Evolutionary conservation across 2,888 invertebrate species (phyloP), one percentile per base, ranked within the genome.

Genomic region (Sicus ferrugineus): DNA sequence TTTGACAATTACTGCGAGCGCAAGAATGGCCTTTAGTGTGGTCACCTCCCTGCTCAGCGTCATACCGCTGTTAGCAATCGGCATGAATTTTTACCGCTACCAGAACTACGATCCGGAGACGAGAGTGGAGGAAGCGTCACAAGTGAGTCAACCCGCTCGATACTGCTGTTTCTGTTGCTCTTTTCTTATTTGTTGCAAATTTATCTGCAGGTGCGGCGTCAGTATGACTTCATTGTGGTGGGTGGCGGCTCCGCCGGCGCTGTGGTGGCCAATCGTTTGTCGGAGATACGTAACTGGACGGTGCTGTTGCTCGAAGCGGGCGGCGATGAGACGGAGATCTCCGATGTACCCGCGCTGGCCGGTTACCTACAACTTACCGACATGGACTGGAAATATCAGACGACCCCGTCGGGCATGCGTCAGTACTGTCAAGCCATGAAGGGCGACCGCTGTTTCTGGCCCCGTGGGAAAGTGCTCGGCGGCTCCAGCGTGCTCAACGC

Each of bases 341-440:
- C 94, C 4, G 95, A 96, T 85, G 91, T 95, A 68, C 96, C 95
- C 2, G 91, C 94, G 0, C 84, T 96, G 72, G 93, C 93, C 26
- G 93, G 92, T 16, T 96, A 94, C 83, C 89, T 91, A 28, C 95
- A 96, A 81, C 89, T 94, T 71, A 92, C 94, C 26, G 92, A 94
- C 38, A 88, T 95, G 83, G 96, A 96, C 86, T 96, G 96, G 96
- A 92, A 95, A 86, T 96, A 92, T 85, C 93, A 94, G 85, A 96
- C 95, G 2, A 91, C 93, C 4, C 93, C 94, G 0, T 91, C 92
- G 0, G 87, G 88, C 42, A 90, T 91, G 75, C 90, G 92, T 59
- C 89, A 91, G n/a, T 94, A 94, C 84, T 95, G 95, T 79, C 89
- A 93, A 72, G 95, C 93, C 7, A 94, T 95, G 94, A 90, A 91